phyloP scores from a whole-genome alignment of 2,888 invertebrate genomes.

The Campoletis raptor region DNA sequence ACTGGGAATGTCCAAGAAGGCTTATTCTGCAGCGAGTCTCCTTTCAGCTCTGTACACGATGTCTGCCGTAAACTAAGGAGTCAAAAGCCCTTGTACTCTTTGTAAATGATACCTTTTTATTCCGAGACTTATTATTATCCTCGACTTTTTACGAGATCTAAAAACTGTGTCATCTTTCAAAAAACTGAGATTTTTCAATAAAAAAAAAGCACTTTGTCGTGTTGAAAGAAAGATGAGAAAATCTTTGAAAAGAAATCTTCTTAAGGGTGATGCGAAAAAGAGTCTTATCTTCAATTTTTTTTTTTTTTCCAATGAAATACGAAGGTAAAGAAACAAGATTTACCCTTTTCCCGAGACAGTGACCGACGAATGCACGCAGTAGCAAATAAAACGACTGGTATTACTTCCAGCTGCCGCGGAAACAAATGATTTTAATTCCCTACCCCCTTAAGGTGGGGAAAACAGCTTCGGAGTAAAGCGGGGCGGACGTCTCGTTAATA shows the following conservation, averaged over 20 bases:
- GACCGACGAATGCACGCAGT: conserved; percentile 52
- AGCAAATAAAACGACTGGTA: conserved; percentile 67
- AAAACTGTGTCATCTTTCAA: neutral
- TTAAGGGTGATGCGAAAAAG: neutral
- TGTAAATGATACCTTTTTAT: neutral
- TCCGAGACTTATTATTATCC: neutral
- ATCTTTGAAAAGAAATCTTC: neutral
- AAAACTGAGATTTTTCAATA: neutral
- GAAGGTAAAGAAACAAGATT: neutral
- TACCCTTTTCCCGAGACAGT: conserved; percentile 25
- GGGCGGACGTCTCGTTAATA: conserved; percentile 75
- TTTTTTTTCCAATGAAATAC: conserved; percentile 29
- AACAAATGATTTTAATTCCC: conserved; percentile 73
- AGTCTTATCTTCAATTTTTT: neutral
- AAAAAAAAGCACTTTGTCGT: neutral
- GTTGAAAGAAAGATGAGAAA: neutral
- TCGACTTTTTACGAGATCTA: neutral
- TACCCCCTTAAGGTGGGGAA: conserved; percentile 40
- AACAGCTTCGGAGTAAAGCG: conserved; percentile 50
- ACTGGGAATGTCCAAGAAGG: neutral
- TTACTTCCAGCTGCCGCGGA: conserved; percentile 73
- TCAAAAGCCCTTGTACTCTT: neutral
- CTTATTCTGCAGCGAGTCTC: neutral
- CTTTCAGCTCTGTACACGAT: neutral
- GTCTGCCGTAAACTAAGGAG: neutral